Evolutionary conservation across 2,113 vertebrate species (phyloP).

Genomic region (Halcyon senegalensis): DNA sequence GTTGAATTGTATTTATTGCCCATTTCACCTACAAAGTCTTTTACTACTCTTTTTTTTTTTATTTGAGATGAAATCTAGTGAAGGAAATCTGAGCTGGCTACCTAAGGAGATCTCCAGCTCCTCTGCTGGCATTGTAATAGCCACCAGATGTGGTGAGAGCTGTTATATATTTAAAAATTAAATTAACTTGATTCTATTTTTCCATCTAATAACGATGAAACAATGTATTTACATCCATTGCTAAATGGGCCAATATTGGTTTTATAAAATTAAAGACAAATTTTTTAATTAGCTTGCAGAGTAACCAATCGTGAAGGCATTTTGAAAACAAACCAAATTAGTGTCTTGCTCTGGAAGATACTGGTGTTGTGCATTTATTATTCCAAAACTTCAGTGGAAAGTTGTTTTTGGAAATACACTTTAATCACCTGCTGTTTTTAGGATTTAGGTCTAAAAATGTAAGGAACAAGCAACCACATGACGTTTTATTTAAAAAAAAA

Average conservation of each 20-base stretch:
- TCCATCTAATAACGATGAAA: not conserved
- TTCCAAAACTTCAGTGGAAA: not conserved
- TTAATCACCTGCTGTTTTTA: not conserved
- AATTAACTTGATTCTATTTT: not conserved
- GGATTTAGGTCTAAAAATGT: not conserved
- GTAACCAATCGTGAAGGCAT: not conserved
- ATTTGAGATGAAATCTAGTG: not conserved
- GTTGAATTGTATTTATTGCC: not conserved
- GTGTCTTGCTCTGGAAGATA: not conserved
- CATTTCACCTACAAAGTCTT: not conserved
- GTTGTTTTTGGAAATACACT: not conserved
- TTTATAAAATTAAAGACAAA: not conserved
- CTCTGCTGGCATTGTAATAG: not conserved
- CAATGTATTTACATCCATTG: not conserved
- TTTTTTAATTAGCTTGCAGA: not conserved
- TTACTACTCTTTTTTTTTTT: not conserved
- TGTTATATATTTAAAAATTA: not conserved
- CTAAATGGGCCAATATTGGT: not conserved
- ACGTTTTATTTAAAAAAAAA: not conserved
- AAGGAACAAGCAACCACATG: not conserved
- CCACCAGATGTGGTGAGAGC: rapidly evolving
- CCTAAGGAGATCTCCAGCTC: not conserved
- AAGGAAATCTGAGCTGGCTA: not conserved
- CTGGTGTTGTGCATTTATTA: not conserved
- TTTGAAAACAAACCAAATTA: not conserved